Evolutionary conservation across 2,113 vertebrate species (phyloP).

Genomic region (Callaeas wilsoni): DNA sequence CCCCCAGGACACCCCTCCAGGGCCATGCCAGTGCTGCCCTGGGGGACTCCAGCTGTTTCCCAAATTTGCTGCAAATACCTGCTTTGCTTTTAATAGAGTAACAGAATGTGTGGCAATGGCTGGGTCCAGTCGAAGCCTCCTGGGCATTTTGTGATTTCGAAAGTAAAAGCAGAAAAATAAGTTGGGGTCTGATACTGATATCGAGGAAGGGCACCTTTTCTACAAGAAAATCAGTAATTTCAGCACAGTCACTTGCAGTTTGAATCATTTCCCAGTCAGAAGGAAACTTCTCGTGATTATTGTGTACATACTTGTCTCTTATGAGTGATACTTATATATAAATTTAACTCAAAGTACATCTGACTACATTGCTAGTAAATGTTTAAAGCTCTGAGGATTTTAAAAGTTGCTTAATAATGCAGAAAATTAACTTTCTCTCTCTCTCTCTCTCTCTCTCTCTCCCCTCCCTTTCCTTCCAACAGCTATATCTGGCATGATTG

Average conservation of each 20-base stretch:
- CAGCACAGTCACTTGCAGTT: background rate
- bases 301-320: background rate
- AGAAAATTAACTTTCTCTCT: conserved; percentile 36
- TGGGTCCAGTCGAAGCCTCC: background rate
- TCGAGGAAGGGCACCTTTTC: background rate
- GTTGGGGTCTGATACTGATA: background rate
- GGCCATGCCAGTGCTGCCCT: background rate
- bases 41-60: background rate
- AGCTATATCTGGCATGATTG: conserved; percentile 97
- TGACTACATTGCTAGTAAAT: background rate
- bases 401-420: conserved; percentile 1
- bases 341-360: background rate
- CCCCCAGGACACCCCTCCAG: too few species aligned
- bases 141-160: background rate
- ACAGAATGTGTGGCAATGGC: background rate
- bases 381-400: background rate
- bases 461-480: conserved; percentile 60
- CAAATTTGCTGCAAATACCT: background rate
- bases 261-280: background rate
- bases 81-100: background rate
- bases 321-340: background rate
- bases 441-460: conserved; percentile 35
- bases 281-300: background rate
- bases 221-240: background rate
- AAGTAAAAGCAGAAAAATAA: background rate